Evolutionary conservation across 2,888 invertebrate species (phyloP).

Genomic region (Eupithecia abbreviata): DNA sequence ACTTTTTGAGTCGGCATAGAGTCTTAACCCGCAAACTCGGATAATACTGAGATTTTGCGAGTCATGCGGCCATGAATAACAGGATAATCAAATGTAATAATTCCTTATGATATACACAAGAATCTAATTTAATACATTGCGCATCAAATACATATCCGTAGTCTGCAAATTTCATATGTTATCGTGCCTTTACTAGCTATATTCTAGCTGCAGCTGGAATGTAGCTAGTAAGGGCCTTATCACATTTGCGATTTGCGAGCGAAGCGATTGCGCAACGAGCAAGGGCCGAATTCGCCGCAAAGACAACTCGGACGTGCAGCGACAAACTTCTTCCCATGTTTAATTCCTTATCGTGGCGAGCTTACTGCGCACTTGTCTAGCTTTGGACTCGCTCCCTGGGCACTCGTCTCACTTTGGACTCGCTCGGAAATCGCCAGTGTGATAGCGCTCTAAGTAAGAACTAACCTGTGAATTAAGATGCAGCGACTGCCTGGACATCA

Average conservation of each 20-base stretch:
- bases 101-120: background rate
- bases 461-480: slow-evolving; percentile 66
- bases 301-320: too few relatives aligned
- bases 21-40: background rate
- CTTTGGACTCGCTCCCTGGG: background rate
- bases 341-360: too few relatives aligned
- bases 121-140: background rate
- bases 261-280: too few relatives aligned
- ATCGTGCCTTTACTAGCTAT: too few relatives aligned
- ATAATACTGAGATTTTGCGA: background rate
- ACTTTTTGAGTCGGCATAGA: too few relatives aligned
- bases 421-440: background rate
- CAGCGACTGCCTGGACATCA: slow-evolving; percentile 63
- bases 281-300: too few relatives aligned
- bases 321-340: too few relatives aligned
- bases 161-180: background rate
- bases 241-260: background rate
- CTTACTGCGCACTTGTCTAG: too few relatives aligned
- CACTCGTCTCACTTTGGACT: background rate
- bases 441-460: background rate
- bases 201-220: background rate
- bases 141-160: background rate
- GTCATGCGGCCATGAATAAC: too few relatives aligned
- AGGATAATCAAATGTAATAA: too few relatives aligned
- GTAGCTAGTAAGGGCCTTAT: too few relatives aligned